These are phyloP conservation scores for Musca domestica DNA, from an alignment of 1,140 invertebrate species.

Conservation along the genomic window DNA sequence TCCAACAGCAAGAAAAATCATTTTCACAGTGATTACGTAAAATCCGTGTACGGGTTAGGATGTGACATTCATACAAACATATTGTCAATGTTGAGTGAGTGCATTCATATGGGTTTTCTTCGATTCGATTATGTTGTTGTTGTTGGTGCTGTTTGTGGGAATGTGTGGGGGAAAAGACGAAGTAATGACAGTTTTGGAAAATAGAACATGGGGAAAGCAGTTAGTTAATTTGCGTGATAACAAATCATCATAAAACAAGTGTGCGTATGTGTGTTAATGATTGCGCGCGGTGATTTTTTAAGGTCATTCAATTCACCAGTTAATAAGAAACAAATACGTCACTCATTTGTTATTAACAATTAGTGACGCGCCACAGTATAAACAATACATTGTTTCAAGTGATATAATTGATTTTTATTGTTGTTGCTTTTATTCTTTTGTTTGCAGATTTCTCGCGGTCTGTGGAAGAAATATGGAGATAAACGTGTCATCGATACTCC, in stretches of 20 bases:
- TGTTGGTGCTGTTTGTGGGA: no score
- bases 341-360: no score
- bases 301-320: neutral
- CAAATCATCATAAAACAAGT: neutral
- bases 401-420: neutral
- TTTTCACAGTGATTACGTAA: slow-evolving; percentile 46
- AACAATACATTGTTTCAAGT: neutral
- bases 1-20: neutral
- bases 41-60: slow-evolving; percentile 22
- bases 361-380: neutral
- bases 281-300: neutral
- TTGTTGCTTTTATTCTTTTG: neutral
- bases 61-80: neutral
- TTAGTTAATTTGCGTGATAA: neutral
- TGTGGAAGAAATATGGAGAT: slow-evolving; percentile 98
- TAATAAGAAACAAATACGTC: neutral
- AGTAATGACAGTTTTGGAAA: no score
- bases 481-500: slow-evolving; percentile 96
- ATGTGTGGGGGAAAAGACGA: no score
- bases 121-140: no score
- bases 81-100: no score
- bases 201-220: no score
- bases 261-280: neutral
- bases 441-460: slow-evolving; percentile 69
- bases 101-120: no score